Percentiles rank a stretch among this genome's conserved stretches.
These are phyloP conservation scores for Chromoteleia sp. DNA, from an alignment of 2,888 invertebrate species.

Conservation along the genomic window DNA sequence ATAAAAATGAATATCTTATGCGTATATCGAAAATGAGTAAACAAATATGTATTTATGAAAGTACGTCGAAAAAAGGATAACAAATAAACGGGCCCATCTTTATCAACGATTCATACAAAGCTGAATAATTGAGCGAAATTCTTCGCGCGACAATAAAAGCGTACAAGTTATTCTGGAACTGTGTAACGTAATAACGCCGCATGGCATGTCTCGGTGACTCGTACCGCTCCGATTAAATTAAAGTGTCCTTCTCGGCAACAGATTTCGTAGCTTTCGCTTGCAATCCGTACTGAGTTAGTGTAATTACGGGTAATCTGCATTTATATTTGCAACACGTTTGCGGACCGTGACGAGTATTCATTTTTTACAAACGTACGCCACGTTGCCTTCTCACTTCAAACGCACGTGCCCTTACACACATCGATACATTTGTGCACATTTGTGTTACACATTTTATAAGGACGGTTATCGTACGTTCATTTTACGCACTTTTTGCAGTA, in stretches of 20 bases:
- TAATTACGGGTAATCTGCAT: constrained; percentile 68
- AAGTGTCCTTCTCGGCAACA: constrained; percentile 64
- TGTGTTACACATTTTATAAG: not conserved
- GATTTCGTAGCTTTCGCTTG: constrained; percentile 60
- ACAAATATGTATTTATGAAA: too few species aligned
- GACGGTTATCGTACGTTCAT: not conserved
- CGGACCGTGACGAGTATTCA: constrained; percentile 42
- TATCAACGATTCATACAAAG: constrained; percentile 48
- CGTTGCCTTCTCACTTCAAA: not conserved
- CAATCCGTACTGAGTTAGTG: constrained; percentile 62
- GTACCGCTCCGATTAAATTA: constrained; percentile 62
- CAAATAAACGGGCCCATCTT: constrained; percentile 35
- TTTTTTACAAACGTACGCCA: constrained; percentile 41
- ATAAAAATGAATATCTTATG: too few species aligned
- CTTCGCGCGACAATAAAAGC: constrained; percentile 54
- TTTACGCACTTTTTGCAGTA: constrained; percentile 3
- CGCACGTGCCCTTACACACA: not conserved
- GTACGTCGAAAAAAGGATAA: too few species aligned
- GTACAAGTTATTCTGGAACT: constrained; percentile 47
- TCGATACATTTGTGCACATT: constrained; percentile 5
- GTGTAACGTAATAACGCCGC: constrained; percentile 60
- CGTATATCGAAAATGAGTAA: too few species aligned
- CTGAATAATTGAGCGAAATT: constrained; percentile 56
- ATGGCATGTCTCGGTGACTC: constrained; percentile 36
- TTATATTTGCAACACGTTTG: constrained; percentile 66